These are phyloP conservation scores for Akabosia matsudoensis DNA, from an alignment of 1,140 invertebrate genomes.

Conservation along the genomic window DNA sequence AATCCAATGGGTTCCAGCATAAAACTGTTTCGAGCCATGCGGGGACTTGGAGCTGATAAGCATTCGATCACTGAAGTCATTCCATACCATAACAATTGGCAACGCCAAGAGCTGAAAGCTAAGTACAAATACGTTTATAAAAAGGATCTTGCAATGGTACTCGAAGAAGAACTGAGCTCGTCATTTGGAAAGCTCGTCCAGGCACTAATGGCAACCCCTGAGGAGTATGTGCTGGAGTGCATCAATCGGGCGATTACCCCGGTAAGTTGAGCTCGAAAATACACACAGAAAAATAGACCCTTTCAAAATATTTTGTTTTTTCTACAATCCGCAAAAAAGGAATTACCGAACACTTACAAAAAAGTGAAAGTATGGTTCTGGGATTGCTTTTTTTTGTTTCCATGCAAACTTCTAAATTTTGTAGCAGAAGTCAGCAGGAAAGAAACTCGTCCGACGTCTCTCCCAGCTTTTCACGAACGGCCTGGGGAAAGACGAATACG, in stretches of 20 bases:
- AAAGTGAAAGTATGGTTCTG: no score
- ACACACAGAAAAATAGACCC: no score
- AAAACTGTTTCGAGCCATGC: background rate
- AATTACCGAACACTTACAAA: no score
- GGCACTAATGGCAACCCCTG: background rate
- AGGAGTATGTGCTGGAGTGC: background rate
- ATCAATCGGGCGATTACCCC: background rate
- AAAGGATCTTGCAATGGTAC: background rate
- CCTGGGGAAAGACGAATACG: background rate
- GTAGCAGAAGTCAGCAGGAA: background rate
- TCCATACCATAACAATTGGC: background rate
- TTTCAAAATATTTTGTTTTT: no score
- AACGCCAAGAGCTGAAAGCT: background rate
- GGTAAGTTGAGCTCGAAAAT: background rate
- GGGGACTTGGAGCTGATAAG: background rate
- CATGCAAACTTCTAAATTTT: no score
- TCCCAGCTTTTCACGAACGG: background rate
- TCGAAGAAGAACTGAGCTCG: background rate
- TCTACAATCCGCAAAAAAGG: no score
- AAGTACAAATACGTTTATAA: background rate
- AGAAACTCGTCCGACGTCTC: background rate
- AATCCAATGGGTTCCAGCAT: background rate
- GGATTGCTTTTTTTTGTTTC: no score
- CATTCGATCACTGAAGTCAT: background rate
- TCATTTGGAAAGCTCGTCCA: background rate